Percentiles rank a stretch among this genome's conserved stretches.
These are phyloP conservation scores for Operophtera brumata DNA, from an alignment of 2,888 invertebrate genomes.

Conservation along the genomic window DNA sequence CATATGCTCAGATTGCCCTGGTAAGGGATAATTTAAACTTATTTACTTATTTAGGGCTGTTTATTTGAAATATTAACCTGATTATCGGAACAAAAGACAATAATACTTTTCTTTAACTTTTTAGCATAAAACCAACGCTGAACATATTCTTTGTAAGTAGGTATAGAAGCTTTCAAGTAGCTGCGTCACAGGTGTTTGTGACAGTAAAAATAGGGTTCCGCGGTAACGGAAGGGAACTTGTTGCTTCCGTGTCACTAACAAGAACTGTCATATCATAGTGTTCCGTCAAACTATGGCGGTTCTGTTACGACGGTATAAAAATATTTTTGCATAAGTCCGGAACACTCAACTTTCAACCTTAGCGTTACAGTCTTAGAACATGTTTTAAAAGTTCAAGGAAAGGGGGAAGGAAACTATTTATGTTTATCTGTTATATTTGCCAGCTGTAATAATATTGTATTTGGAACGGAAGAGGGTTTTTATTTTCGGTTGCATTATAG, in stretches of 20 bases:
- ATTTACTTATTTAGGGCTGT: no score
- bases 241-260: slow-evolving; percentile 34
- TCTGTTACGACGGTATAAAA: slow-evolving; percentile 43
- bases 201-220: slow-evolving; percentile 33
- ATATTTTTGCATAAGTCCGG: slow-evolving; percentile 34
- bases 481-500: slow-evolving; percentile 27
- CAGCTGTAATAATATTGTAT: slow-evolving; percentile 43
- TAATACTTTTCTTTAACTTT: not conserved
- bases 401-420: slow-evolving; percentile 31
- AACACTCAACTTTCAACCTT: slow-evolving; percentile 22
- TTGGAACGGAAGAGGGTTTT: slow-evolving; percentile 32
- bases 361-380: not conserved
- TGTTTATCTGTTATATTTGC: slow-evolving; percentile 45
- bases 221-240: slow-evolving; percentile 23
- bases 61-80: no score
- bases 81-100: not conserved
- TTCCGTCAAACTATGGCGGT: slow-evolving; percentile 37
- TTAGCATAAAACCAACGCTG: slow-evolving; percentile 4
- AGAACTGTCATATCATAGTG: slow-evolving; percentile 35
- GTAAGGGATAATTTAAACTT: no score
- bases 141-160: slow-evolving; percentile 2
- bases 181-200: slow-evolving; percentile 20
- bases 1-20: no score
- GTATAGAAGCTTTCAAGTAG: slow-evolving; percentile 15
- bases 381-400: slow-evolving; percentile 15